Conservation (phyloP, 2,888 invertebrate genomes). For the Andrena minutula region DNA sequence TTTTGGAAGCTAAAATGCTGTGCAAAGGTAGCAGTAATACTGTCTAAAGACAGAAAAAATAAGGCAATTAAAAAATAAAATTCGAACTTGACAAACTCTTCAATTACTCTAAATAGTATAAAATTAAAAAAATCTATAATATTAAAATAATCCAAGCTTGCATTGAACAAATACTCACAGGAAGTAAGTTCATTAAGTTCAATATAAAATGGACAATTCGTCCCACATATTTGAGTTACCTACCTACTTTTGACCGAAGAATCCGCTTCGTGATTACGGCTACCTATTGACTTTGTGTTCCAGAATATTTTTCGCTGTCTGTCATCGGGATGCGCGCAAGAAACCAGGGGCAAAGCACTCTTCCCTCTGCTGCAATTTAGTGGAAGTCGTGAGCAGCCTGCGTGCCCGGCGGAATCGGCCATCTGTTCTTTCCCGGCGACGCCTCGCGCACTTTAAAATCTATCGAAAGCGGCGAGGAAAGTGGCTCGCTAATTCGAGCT, state of each 20-base stretch:
- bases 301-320: neutral
- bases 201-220: no score
- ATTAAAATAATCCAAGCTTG: no score
- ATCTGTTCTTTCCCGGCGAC: constrained; percentile 58
- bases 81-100: no score
- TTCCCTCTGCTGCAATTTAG: constrained; percentile 54
- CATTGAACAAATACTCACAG: no score
- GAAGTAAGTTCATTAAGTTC: no score
- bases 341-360: constrained; percentile 49
- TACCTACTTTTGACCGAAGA: neutral
- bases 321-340: constrained; percentile 21
- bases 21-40: no score
- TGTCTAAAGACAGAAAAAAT: no score
- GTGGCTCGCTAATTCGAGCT: constrained; percentile 59
- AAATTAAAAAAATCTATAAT: no score
- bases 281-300: neutral
- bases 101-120: no score
- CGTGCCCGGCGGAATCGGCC: constrained; percentile 58
- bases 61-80: no score
- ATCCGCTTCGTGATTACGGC: neutral
- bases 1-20: no score
- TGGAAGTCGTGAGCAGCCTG: constrained; percentile 59
- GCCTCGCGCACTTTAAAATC: constrained; percentile 67
- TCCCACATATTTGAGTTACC: neutral
- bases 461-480: constrained; percentile 66